Evolutionary conservation across 1,140 invertebrate species (phyloP).

Genomic region (Trichonephila inaurata): DNA sequence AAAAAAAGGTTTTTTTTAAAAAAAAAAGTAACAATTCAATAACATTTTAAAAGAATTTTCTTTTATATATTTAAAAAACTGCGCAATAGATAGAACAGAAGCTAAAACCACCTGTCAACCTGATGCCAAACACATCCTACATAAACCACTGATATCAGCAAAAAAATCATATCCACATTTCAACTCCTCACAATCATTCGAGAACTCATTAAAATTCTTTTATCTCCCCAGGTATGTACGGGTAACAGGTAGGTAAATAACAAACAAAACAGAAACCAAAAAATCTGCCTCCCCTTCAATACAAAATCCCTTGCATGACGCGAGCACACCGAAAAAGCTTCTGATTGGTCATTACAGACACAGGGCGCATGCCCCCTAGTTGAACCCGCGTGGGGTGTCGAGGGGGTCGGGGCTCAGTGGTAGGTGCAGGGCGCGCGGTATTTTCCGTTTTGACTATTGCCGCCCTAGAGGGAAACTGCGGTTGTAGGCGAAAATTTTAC

Average conservation of each 20-base stretch:
- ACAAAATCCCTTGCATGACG: constrained; percentile 8
- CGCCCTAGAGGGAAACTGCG: constrained; percentile 7
- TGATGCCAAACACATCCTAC: too few species aligned
- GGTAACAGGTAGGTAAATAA: not conserved
- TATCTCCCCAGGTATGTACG: not conserved
- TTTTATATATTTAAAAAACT: too few species aligned
- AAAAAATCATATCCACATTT: not conserved
- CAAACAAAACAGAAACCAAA: constrained; percentile 21
- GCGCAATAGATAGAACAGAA: too few species aligned
- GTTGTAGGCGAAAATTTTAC: constrained; percentile 44
- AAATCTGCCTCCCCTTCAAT: not conserved
- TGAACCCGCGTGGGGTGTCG: not conserved
- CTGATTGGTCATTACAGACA: constrained; percentile 4
- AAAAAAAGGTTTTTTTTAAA: too few species aligned
- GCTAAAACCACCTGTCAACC: too few species aligned
- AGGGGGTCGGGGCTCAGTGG: not conserved
- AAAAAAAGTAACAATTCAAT: too few species aligned
- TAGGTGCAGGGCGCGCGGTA: constrained; percentile 24
- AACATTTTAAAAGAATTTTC: too few species aligned
- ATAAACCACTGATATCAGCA: not conserved
- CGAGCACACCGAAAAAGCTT: not conserved
- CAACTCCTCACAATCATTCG: not conserved
- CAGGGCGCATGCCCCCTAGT: not conserved
- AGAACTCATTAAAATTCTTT: not conserved
- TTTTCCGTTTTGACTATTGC: constrained; percentile 23